Conservation (phyloP, 2,113 vertebrate genomes). For the Sphyrna mokarran region DNA sequence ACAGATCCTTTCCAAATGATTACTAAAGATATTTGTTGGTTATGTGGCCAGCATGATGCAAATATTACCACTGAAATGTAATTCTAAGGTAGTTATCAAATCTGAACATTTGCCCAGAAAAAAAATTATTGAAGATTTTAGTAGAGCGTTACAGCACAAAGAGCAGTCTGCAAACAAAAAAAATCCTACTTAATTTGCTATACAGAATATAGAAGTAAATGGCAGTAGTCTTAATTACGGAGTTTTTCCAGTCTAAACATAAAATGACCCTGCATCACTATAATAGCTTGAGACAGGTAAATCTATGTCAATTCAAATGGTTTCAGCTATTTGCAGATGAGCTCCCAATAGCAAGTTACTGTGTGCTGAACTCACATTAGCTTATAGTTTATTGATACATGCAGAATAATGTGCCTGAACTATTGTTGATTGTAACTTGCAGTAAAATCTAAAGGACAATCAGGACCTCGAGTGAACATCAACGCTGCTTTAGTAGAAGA, state of each 20-base stretch:
- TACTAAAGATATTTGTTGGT: background rate
- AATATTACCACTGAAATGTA: background rate
- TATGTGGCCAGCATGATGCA: background rate
- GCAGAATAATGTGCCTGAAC: background rate
- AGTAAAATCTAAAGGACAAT: conserved; percentile 81
- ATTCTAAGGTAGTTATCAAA: background rate
- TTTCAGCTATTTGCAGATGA: background rate
- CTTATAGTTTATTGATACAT: background rate
- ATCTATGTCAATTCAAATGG: background rate
- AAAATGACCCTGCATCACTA: background rate
- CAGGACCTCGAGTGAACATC: conserved; percentile 72
- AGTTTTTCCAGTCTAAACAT: background rate
- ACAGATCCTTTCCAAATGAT: background rate
- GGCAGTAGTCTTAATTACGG: background rate
- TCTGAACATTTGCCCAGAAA: background rate
- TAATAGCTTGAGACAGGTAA: background rate
- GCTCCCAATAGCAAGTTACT: background rate
- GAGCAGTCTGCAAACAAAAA: background rate
- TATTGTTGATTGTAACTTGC: conserved; percentile 40
- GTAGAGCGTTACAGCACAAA: background rate
- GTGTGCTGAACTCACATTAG: background rate
- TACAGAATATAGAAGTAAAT: background rate
- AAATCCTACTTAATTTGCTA: background rate
- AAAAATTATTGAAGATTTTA: background rate
- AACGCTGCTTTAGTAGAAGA: conserved; percentile 77